Evolutionary conservation across 2,888 invertebrate genomes (phyloP).

Genomic region (Synanthedon tipuliformis): DNA sequence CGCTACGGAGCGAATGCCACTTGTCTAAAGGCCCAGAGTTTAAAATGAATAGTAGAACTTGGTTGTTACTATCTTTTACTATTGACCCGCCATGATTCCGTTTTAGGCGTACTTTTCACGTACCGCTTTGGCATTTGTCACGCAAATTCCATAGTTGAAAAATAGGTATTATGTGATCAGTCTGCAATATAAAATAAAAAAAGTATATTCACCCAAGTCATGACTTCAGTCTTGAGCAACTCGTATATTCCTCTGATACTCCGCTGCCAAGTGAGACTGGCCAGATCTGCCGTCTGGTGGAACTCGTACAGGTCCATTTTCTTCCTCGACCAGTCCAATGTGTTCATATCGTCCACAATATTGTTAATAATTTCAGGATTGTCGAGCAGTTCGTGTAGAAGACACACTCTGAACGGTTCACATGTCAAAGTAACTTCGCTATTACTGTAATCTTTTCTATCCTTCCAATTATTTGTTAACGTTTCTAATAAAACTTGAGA

Average conservation of each 20-base stretch:
- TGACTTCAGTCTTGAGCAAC: constrained; percentile 74
- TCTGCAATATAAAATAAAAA: neutral
- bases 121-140: no score
- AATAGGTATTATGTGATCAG: no score
- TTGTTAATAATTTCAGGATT: constrained; percentile 69
- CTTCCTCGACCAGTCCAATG: constrained; percentile 78
- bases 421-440: constrained; percentile 64
- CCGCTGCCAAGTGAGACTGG: constrained; percentile 64
- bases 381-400: constrained; percentile 73
- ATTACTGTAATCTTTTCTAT: constrained; percentile 36
- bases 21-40: no score
- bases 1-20: no score
- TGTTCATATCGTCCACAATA: constrained; percentile 75
- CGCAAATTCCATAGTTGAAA: no score
- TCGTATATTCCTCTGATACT: constrained; percentile 74
- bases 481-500: constrained; percentile 47
- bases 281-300: constrained; percentile 81
- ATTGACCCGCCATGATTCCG: no score
- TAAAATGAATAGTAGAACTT: no score
- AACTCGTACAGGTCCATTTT: constrained; percentile 91
- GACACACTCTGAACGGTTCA: constrained; percentile 77
- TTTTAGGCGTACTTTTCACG: no score
- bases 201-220: constrained; percentile 72
- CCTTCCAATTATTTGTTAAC: constrained; percentile 59
- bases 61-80: no score